A percentile compares a stretch with the other conserved stretches of the same genome.
phyloP scores from a whole-genome alignment of 2,113 vertebrate species.

The Rhagologus leucostigma region DNA sequence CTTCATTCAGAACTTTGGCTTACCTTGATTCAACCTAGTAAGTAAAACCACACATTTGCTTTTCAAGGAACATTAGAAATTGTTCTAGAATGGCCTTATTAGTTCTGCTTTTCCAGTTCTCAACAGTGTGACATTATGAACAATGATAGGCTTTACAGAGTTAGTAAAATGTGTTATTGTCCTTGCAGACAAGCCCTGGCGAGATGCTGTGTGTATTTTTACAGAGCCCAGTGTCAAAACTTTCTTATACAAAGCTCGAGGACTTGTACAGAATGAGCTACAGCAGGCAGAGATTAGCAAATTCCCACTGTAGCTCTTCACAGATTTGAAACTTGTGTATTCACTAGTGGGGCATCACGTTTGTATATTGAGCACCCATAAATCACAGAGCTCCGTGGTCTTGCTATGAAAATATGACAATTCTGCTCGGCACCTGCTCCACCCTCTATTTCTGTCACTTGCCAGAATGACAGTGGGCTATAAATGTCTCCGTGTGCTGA shows the following conservation, averaged over 20 bases:
- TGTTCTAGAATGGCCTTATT: slow-evolving; percentile 24
- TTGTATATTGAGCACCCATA: neutral
- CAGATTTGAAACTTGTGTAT: slow-evolving; percentile 2
- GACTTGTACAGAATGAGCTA: neutral
- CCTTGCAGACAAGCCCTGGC: neutral
- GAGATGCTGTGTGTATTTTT: neutral
- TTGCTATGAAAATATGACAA: slow-evolving; percentile 52
- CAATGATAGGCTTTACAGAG: slow-evolving; percentile 22
- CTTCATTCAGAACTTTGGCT: neutral
- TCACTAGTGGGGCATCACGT: neutral
- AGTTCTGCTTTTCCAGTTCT: slow-evolving; percentile 54
- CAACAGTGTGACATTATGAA: slow-evolving; percentile 16
- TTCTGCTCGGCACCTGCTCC: slow-evolving; percentile 28
- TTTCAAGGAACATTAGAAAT: slow-evolving; percentile 8
- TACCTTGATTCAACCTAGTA: neutral
- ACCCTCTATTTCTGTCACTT: slow-evolving; percentile 39
- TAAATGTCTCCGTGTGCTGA: neutral
- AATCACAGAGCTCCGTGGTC: neutral
- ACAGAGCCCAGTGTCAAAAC: neutral
- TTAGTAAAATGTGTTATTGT: slow-evolving; percentile 35
- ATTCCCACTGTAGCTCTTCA: neutral
- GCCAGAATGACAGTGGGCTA: slow-evolving; percentile 12
- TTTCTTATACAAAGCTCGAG: neutral
- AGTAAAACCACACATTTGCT: neutral
- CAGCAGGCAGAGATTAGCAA: neutral